Conservation (phyloP, 2,797 vertebrate species). For the Hephaestus fuliginosus region DNA sequence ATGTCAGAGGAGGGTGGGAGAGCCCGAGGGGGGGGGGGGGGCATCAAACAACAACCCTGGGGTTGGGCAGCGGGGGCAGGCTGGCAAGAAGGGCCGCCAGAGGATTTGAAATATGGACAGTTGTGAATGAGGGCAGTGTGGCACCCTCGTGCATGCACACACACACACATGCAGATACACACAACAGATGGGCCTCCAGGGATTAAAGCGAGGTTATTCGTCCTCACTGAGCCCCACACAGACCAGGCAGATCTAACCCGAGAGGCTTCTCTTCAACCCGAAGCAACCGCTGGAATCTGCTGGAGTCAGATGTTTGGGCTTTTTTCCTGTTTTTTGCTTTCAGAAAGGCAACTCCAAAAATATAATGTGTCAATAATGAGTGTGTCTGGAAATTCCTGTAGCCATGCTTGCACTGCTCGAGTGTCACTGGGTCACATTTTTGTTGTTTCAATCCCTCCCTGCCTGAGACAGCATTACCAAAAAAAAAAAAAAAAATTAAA, state of each 20-base stretch:
- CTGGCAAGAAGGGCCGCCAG: slow-evolving; percentile 36
- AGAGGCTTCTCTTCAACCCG: slow-evolving; percentile 47
- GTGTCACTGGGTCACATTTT: slow-evolving; percentile 36
- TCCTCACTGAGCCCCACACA: slow-evolving; percentile 55
- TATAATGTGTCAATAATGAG: slow-evolving; percentile 31
- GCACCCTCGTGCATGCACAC: slow-evolving; percentile 12
- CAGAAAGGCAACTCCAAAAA: slow-evolving; percentile 36
- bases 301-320: not conserved
- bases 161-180: slow-evolving; percentile 19
- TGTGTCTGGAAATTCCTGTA: slow-evolving; percentile 36
- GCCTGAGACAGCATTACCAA: not conserved
- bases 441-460: slow-evolving; percentile 22
- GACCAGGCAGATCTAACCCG: slow-evolving; percentile 47
- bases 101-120: slow-evolving; percentile 77
- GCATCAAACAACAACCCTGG: slow-evolving; percentile 51
- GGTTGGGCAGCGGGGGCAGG: slow-evolving; percentile 30
- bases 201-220: slow-evolving; percentile 76
- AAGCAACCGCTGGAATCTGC: slow-evolving; percentile 43
- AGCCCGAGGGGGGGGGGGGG: slow-evolving; percentile 9
- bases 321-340: not conserved
- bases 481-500: not conserved
- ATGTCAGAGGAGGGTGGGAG: slow-evolving; percentile 38
- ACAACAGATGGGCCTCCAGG: slow-evolving; percentile 74
- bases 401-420: slow-evolving; percentile 15
- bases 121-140: slow-evolving; percentile 77